Percentiles rank a stretch among this genome's conserved stretches.
phyloP scores from a whole-genome alignment of 92 coral and sea anemone genomes.

The Heteractis magnifica region DNA sequence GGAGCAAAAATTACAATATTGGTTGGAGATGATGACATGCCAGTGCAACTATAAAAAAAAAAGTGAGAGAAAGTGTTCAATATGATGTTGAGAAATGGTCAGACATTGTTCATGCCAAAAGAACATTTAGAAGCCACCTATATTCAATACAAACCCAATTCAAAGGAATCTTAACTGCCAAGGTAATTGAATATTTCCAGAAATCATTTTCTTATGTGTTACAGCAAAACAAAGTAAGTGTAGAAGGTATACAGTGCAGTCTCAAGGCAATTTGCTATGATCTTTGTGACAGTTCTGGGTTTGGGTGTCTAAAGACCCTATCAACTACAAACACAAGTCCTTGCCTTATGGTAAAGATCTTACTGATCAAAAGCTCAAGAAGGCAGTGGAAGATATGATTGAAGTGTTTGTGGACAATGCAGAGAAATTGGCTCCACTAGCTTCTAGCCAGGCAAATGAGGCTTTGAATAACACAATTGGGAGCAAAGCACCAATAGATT shows the following conservation, averaged over 20 bases:
- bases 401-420: background rate
- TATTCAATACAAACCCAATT: background rate
- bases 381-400: background rate
- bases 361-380: background rate
- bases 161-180: constrained; percentile 37
- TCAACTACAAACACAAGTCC: background rate
- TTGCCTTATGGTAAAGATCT: constrained; percentile 23
- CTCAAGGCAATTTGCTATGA: constrained; percentile 36
- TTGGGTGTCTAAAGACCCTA: constrained; percentile 32
- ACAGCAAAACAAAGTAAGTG: constrained; percentile 40
- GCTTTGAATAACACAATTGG: background rate
- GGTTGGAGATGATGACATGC: constrained; percentile 21
- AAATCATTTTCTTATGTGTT: constrained; percentile 43
- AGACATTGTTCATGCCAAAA: too few species aligned
- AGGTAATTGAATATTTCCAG: constrained; percentile 28
- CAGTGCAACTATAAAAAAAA: too few species aligned
- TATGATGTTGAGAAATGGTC: too few species aligned
- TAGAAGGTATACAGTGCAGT: constrained; percentile 25
- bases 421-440: constrained; percentile 12
- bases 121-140: too few species aligned
- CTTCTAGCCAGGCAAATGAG: constrained; percentile 30
- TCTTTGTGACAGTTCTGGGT: constrained; percentile 43
- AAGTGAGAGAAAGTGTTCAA: too few species aligned
- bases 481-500: too few species aligned
- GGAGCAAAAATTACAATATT: background rate